phyloP scores from a whole-genome alignment of 2,888 invertebrate species.

The Epistrophe grossulariae region DNA sequence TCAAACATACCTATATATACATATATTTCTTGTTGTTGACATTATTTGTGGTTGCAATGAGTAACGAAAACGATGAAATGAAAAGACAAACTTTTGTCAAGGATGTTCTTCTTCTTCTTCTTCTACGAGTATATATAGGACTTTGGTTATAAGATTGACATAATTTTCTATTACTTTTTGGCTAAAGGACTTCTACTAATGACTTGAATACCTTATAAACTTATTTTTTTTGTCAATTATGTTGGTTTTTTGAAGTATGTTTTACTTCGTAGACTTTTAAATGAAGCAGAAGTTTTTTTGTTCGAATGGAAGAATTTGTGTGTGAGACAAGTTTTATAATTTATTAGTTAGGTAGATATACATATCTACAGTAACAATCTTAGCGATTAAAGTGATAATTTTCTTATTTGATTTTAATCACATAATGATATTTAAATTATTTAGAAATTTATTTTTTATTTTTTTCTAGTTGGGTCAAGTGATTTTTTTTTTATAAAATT shows the following conservation, averaged over 20 bases:
- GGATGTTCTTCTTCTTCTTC: slow-evolving; percentile 10
- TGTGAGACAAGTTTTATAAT: not conserved
- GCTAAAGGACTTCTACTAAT: slow-evolving; percentile 30
- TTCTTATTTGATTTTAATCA: not conserved
- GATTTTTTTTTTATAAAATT: too few species aligned
- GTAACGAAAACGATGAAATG: slow-evolving; percentile 12
- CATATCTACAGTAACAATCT: not conserved
- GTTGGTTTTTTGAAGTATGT: slow-evolving; percentile 16
- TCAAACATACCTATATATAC: not conserved
- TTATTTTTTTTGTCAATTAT: slow-evolving; percentile 29
- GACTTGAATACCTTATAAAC: slow-evolving; percentile 36
- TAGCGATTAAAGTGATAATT: not conserved
- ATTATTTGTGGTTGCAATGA: slow-evolving; percentile 46
- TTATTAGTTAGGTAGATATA: not conserved
- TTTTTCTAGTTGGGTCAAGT: too few species aligned
- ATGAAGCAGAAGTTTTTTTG: slow-evolving; percentile 13
- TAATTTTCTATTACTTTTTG: slow-evolving; percentile 6
- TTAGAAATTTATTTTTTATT: not conserved
- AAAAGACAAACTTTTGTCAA: slow-evolving; percentile 38
- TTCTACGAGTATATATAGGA: not conserved
- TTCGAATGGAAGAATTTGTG: not conserved
- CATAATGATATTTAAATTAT: not conserved
- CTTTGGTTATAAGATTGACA: slow-evolving; percentile 39
- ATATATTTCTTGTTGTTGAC: slow-evolving; percentile 31
- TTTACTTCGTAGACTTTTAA: slow-evolving; percentile 1